phyloP scores from a whole-genome alignment of 2,888 invertebrate species.

The Pandemis cinnamomeana region DNA sequence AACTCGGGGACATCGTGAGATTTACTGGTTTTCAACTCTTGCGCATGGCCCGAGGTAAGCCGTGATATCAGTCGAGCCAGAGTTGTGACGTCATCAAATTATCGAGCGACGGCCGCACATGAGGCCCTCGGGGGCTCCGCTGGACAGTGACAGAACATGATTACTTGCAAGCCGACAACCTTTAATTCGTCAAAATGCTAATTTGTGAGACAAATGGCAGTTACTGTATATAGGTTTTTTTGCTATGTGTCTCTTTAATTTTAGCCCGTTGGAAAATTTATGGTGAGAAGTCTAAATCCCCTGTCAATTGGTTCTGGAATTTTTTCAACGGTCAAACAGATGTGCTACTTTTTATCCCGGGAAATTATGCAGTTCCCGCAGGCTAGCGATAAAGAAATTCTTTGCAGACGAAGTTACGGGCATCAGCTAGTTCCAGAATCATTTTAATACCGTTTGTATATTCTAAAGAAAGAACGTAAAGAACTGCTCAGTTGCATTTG shows the following conservation, averaged over 20 bases:
- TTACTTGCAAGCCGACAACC: conserved; percentile 10
- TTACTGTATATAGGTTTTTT: neutral
- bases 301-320: neutral
- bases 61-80: neutral
- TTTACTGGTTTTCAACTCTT: neutral
- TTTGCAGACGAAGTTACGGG: too few relatives aligned
- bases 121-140: conserved; percentile 29
- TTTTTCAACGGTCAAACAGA: neutral
- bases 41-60: conserved; percentile 3
- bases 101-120: conserved; percentile 3
- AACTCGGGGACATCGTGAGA: neutral
- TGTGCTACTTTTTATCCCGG: too few relatives aligned
- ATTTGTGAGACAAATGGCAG: conserved; percentile 20
- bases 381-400: too few relatives aligned
- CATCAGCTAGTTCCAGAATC: too few relatives aligned
- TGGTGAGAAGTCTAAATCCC: neutral
- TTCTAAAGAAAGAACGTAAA: neutral
- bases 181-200: conserved; percentile 7
- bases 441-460: too few relatives aligned
- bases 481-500: neutral
- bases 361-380: too few relatives aligned
- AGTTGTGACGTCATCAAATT: conserved; percentile 32
- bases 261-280: neutral
- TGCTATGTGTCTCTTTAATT: neutral
- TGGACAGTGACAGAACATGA: conserved; percentile 7